Evolutionary conservation across 2,797 vertebrate species (phyloP), one percentile per base, ranked within the genome.

Genomic region (Astyanax mexicanus): DNA sequence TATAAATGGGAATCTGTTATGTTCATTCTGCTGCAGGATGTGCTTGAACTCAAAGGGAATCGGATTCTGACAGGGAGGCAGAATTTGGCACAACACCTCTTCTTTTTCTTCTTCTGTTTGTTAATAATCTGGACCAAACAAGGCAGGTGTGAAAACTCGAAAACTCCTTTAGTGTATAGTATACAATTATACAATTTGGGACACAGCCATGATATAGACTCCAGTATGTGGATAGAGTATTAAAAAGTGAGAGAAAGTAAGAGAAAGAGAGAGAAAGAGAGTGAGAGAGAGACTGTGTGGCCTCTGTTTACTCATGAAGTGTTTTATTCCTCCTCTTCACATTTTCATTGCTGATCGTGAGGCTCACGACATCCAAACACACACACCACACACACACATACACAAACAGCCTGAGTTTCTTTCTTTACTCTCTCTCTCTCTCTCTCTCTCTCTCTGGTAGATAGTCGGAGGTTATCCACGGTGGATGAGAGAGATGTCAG

Each of bases 391-490:
- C 32, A 23, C 64, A 51, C 37, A 25, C 77, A 69, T 70, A 42
- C 75, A 47, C 29, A 32, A 29, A 32, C 5, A 32, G 29, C n/a
- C n/a, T n/a, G n/a, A n/a, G n/a, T n/a, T n/a, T n/a, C 29, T 32
- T 5, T 32, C 29, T 32, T 5, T 32, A 29, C 5, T 5, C 29
- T 32, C 29, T 32, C 29, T 32, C 47, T 60, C 37, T 75, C 75
- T 78, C 44, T 32, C 64, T 67, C 42, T 67, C 64, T 57, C 27
- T 32, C 64, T 61, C 55, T 61, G 37, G 42, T 25, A 64, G 38
- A 45, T 79, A 72, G 72, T 80, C 62, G 47, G 27, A 47, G 72
- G 72, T 72, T 60, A 61, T 80, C 58, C 66, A 70, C 66, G 44
- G 32, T 9, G 42, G 72, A 70, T 70, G 66, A 60, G 68, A 80